A percentile compares a stretch with the other conserved stretches of the same genome.
These are phyloP conservation scores for Scolopax mira DNA, from an alignment of 2,113 vertebrate genomes.

Conservation along the genomic window DNA sequence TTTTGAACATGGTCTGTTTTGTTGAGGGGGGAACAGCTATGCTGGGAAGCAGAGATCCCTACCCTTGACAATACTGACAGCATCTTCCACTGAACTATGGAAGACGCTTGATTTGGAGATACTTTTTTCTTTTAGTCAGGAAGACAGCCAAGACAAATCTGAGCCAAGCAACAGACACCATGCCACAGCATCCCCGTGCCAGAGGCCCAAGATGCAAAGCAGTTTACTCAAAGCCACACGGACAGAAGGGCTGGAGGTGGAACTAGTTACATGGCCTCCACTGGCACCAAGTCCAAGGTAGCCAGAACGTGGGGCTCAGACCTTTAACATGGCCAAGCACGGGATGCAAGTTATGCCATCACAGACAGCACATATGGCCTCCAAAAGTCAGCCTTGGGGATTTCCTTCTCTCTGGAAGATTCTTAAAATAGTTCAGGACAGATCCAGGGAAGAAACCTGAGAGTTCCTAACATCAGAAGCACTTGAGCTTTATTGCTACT, in stretches of 20 bases:
- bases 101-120: not conserved
- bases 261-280: not conserved
- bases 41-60: not conserved
- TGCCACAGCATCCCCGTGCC: not conserved
- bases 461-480: not conserved
- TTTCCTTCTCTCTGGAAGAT: not conserved
- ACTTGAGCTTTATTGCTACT: not conserved
- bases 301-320: not conserved
- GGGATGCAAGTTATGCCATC: not conserved
- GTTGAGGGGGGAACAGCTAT: not conserved
- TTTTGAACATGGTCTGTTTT: slow-evolving; percentile 26
- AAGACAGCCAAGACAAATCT: not conserved
- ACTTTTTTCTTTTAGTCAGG: not conserved
- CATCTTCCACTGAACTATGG: not conserved
- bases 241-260: not conserved
- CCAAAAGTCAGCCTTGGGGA: not conserved
- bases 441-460: not conserved
- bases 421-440: slow-evolving; percentile 6
- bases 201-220: not conserved
- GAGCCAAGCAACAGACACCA: not conserved
- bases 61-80: not conserved
- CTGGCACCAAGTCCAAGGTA: not conserved
- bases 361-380: not conserved
- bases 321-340: not conserved
- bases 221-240: not conserved